phyloP scores from a whole-genome alignment of 2,113 vertebrate genomes.

The Pluvianellus socialis region DNA sequence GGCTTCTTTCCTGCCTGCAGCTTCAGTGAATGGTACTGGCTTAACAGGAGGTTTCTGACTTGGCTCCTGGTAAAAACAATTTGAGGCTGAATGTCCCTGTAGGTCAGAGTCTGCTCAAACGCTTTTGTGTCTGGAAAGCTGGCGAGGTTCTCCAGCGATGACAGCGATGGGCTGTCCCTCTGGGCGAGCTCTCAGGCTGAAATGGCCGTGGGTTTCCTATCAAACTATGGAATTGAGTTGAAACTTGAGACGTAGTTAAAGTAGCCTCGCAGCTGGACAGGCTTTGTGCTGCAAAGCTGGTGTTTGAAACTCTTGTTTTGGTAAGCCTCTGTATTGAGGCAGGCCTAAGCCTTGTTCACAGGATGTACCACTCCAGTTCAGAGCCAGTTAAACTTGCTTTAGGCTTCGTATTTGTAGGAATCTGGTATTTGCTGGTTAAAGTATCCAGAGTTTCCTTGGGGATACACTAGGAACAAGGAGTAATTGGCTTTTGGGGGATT shows the following conservation, averaged over 20 bases:
- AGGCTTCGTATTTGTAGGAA: not conserved
- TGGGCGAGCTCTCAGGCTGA: not conserved
- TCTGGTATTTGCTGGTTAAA: not conserved
- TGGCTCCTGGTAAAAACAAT: not conserved
- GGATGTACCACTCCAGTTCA: not conserved
- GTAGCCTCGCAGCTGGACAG: not conserved
- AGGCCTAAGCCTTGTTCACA: not conserved
- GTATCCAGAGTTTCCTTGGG: not conserved
- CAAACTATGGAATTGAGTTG: not conserved
- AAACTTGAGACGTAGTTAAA: not conserved
- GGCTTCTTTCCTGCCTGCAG: not conserved
- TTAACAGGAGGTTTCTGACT: not conserved
- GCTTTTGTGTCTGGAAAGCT: not conserved
- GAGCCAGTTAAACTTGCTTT: not conserved
- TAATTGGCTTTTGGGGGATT: not conserved
- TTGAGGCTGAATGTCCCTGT: not conserved
- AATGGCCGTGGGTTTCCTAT: not conserved
- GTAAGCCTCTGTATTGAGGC: not conserved
- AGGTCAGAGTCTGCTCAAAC: not conserved
- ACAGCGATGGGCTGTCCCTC: not conserved
- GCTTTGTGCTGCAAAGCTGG: not conserved
- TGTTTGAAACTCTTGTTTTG: not conserved
- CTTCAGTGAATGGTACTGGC: fast-evolving
- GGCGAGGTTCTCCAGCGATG: not conserved
- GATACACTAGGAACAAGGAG: not conserved